Evolutionary conservation across 2,888 invertebrate genomes (phyloP).

Genomic region (Priocnemis perturbator): DNA sequence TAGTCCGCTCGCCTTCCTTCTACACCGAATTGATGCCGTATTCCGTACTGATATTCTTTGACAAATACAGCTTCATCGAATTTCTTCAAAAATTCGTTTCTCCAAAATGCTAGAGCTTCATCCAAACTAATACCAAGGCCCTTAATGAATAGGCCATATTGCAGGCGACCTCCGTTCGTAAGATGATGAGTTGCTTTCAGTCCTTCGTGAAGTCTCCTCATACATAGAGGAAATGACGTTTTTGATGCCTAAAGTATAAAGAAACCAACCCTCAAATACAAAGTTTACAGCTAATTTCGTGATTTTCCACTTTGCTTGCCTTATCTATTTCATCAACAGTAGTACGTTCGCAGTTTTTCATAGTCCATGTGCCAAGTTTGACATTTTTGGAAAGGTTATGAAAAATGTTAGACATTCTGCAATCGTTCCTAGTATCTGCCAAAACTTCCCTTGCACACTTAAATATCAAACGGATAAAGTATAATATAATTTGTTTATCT

Average conservation of each 20-base stretch:
- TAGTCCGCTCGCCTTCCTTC: slow-evolving; percentile 93
- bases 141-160: slow-evolving; percentile 96
- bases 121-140: slow-evolving; percentile 94
- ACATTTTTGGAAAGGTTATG: no score
- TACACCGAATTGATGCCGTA: slow-evolving; percentile 97
- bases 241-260: slow-evolving; percentile 79
- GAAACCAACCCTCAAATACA: neutral
- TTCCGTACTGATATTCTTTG: slow-evolving; percentile 91
- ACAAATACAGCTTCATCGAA: slow-evolving; percentile 92
- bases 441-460: no score
- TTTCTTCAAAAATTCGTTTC: slow-evolving; percentile 90
- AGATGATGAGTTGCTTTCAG: slow-evolving; percentile 89
- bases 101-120: slow-evolving; percentile 92
- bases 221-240: slow-evolving; percentile 95
- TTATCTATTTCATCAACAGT: neutral
- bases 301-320: neutral
- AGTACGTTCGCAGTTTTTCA: no score
- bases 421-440: no score
- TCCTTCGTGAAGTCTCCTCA: slow-evolving; percentile 91
- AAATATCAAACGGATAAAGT: neutral
- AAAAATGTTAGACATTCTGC: no score
- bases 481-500: neutral
- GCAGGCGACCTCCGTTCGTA: slow-evolving; percentile 90
- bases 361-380: no score
- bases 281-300: slow-evolving; percentile 51